Percentiles rank a stretch among this genome's conserved stretches.
These are phyloP conservation scores for Leptarthrus brevirostris DNA, from an alignment of 2,888 invertebrate genomes.

Conservation along the genomic window DNA sequence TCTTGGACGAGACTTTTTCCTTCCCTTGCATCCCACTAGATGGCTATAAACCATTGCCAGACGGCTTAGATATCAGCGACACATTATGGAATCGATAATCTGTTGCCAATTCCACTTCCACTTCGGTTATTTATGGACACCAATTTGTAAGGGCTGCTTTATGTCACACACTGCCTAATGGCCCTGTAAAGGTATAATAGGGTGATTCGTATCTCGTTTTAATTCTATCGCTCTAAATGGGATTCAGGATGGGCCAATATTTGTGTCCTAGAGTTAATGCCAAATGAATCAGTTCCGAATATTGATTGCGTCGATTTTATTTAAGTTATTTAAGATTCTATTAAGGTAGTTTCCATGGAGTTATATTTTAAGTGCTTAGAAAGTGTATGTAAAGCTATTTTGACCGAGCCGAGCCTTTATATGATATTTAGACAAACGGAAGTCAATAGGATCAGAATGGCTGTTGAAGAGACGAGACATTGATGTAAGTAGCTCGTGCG, in stretches of 20 bases:
- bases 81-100: constrained; percentile 48
- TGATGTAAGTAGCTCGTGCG: too few relatives aligned
- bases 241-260: not conserved
- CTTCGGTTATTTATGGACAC: constrained; percentile 39
- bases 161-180: constrained; percentile 20
- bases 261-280: too few relatives aligned
- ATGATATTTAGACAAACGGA: too few relatives aligned
- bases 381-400: too few relatives aligned
- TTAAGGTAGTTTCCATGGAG: too few relatives aligned
- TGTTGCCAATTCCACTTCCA: constrained; percentile 41
- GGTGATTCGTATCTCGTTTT: constrained; percentile 10
- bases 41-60: not conserved
- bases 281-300: too few relatives aligned
- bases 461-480: too few relatives aligned
- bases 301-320: too few relatives aligned
- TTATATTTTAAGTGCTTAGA: too few relatives aligned
- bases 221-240: not conserved
- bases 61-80: constrained; percentile 1
- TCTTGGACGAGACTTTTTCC: constrained; percentile 17
- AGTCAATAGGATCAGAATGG: too few relatives aligned
- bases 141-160: constrained; percentile 38
- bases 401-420: too few relatives aligned
- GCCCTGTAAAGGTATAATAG: constrained; percentile 38
- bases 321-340: too few relatives aligned
- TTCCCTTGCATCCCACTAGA: not conserved